Percentiles rank a stretch among this genome's conserved stretches.
These are phyloP conservation scores for Xanthostigma xanthostigma DNA, from an alignment of 2,888 invertebrate species.

Conservation along the genomic window DNA sequence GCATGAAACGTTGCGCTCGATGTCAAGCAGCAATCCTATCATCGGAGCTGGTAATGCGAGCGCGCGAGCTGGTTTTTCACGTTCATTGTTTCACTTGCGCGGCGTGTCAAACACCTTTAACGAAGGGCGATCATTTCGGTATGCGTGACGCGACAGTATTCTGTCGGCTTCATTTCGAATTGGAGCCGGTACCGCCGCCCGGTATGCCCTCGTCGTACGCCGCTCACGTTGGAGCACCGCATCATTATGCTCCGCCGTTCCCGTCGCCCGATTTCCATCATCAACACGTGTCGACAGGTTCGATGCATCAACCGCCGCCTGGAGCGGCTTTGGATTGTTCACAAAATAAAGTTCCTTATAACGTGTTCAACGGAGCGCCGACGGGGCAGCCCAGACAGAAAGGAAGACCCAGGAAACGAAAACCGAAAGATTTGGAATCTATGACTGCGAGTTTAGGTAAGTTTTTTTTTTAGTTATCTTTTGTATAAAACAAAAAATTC, in stretches of 20 bases:
- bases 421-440: constrained; percentile 77
- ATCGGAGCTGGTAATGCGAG: constrained; percentile 89
- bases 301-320: constrained; percentile 22
- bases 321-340: constrained; percentile 27
- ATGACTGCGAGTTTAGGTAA: constrained; percentile 77
- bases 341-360: constrained; percentile 27
- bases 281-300: constrained; percentile 22
- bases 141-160: constrained; percentile 78
- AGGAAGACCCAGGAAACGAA: constrained; percentile 83
- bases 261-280: constrained; percentile 33
- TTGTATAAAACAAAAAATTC: background rate
- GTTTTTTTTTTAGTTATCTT: constrained; percentile 19
- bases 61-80: constrained; percentile 84
- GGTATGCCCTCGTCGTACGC: constrained; percentile 26
- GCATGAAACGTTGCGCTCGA: constrained; percentile 74
- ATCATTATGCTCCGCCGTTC: constrained; percentile 39
- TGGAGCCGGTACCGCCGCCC: constrained; percentile 34
- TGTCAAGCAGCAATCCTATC: constrained; percentile 81
- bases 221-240: constrained; percentile 26
- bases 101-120: constrained; percentile 70
- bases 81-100: constrained; percentile 89
- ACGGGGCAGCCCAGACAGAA: constrained; percentile 72
- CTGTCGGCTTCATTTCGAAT: constrained; percentile 62
- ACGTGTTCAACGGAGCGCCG: constrained; percentile 40
- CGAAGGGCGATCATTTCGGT: constrained; percentile 90